Percentiles rank a stretch among this genome's conserved stretches.
Conservation (phyloP, 1,140 invertebrate species). For the Phymorhynchus buccinoides region DNA sequence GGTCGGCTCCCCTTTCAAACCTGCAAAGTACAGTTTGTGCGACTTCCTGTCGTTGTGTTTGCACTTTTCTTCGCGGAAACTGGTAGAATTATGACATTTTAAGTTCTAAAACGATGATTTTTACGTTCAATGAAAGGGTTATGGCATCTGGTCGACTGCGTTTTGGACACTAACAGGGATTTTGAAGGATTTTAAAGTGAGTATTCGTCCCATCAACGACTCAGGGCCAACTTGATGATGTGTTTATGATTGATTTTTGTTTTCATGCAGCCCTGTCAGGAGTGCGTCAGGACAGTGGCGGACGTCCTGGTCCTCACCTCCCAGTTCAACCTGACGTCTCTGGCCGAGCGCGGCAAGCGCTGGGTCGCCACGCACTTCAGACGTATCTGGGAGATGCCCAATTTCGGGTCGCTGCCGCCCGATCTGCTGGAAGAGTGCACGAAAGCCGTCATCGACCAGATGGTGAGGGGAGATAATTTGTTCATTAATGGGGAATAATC, state of each 20-base stretch:
- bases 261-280: constrained; percentile 26
- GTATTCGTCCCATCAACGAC: too few relatives aligned
- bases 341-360: background rate
- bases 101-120: too few relatives aligned
- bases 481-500: background rate
- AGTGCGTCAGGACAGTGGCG: background rate
- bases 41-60: too few relatives aligned
- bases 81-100: too few relatives aligned
- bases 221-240: background rate
- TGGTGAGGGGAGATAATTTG: background rate
- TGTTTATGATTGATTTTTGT: background rate
- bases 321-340: constrained; percentile 24
- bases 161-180: too few relatives aligned
- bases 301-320: constrained; percentile 14
- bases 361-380: constrained; percentile 29
- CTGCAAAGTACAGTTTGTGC: too few relatives aligned
- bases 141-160: too few relatives aligned
- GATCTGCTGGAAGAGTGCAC: constrained; percentile 7
- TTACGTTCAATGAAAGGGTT: too few relatives aligned
- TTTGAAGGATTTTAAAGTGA: too few relatives aligned
- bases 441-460: constrained; percentile 27
- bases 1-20: too few relatives aligned
- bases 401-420: constrained; percentile 16
- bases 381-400: constrained; percentile 25
- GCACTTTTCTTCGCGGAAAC: too few relatives aligned